Conservation (phyloP, 2,888 invertebrate species). For the Halictus quadricinctus region DNA sequence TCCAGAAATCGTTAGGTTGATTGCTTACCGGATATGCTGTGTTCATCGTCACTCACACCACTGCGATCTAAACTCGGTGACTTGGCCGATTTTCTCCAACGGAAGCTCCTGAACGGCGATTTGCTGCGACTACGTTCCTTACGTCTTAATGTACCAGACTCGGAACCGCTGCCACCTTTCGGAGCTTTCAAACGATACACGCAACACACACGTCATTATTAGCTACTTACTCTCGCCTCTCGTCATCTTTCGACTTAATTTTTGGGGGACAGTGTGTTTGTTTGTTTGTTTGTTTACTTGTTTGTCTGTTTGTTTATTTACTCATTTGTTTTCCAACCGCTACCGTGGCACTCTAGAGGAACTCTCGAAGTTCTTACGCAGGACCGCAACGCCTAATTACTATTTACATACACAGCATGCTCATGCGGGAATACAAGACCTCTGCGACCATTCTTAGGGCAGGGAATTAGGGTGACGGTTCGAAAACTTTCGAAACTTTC, state of each 20-base stretch:
- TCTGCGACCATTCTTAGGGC: not conserved
- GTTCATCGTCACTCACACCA: slow-evolving; percentile 92
- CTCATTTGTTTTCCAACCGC: not conserved
- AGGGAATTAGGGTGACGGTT: not conserved
- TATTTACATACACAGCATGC: slow-evolving; percentile 69
- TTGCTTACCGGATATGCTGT: slow-evolving; percentile 83
- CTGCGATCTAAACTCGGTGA: slow-evolving; percentile 86
- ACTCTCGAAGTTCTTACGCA: not conserved
- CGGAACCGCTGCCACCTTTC: slow-evolving; percentile 79
- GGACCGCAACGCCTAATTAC: slow-evolving; percentile 9
- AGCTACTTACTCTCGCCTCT: slow-evolving; percentile 72
- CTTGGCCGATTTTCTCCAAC: slow-evolving; percentile 91
- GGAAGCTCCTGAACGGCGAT: slow-evolving; percentile 96
- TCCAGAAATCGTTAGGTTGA: slow-evolving; percentile 14
- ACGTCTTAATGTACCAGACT: slow-evolving; percentile 80
- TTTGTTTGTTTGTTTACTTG: not conserved
- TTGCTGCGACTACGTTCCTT: slow-evolving; percentile 95
- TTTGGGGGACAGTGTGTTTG: not conserved
- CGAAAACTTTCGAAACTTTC: not conserved
- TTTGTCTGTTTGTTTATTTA: not conserved
- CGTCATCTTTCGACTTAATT: not conserved
- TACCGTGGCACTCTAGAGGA: not conserved
- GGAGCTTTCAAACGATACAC: slow-evolving; percentile 76
- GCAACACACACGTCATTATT: slow-evolving; percentile 71
- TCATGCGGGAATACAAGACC: slow-evolving; percentile 66